These are phyloP conservation scores for Strigops habroptila DNA, from an alignment of 2,113 vertebrate genomes.

Conservation along the genomic window DNA sequence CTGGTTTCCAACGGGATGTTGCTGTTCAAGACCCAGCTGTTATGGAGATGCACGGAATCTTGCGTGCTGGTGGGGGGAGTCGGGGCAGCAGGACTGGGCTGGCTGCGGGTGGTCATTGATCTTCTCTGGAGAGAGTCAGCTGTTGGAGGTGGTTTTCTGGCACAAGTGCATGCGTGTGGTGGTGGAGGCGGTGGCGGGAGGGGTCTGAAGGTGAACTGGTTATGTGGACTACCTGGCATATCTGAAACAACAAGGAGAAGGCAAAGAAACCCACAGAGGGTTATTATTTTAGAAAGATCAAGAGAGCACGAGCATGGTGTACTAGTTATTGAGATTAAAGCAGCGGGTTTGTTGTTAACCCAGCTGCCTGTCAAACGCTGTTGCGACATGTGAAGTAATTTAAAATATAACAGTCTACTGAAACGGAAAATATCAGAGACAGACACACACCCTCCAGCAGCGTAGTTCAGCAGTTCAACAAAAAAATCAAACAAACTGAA, in stretches of 20 bases:
- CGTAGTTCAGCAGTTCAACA: background rate
- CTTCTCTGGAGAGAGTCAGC: conserved; percentile 90
- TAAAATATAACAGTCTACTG: background rate
- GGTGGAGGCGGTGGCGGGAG: conserved; percentile 90
- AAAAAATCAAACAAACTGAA: background rate
- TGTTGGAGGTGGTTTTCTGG: conserved; percentile 83
- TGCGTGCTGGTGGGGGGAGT: conserved; percentile 77
- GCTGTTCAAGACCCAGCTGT: conserved; percentile 97
- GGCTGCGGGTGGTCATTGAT: conserved; percentile 91
- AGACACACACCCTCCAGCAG: conserved; percentile 14
- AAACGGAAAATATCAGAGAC: conserved; percentile 29
- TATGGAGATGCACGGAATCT: conserved; percentile 87
- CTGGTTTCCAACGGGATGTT: conserved; percentile 97
- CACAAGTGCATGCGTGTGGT: conserved; percentile 91
- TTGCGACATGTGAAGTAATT: conserved; percentile 11
- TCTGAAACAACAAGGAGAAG: conserved; percentile 72
- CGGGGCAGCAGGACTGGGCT: conserved; percentile 81
- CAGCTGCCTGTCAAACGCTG: conserved; percentile 11
- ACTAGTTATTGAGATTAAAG: background rate
- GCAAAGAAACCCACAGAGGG: background rate
- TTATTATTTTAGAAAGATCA: background rate
- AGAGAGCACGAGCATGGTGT: background rate
- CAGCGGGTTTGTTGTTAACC: background rate
- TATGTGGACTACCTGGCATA: conserved; percentile 86
- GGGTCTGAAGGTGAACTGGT: conserved; percentile 94